Percentiles rank a stretch among this genome's conserved stretches.
These are phyloP conservation scores for Steinernema hermaphroditum DNA, from an alignment of 2,888 invertebrate genomes.

Conservation along the genomic window DNA sequence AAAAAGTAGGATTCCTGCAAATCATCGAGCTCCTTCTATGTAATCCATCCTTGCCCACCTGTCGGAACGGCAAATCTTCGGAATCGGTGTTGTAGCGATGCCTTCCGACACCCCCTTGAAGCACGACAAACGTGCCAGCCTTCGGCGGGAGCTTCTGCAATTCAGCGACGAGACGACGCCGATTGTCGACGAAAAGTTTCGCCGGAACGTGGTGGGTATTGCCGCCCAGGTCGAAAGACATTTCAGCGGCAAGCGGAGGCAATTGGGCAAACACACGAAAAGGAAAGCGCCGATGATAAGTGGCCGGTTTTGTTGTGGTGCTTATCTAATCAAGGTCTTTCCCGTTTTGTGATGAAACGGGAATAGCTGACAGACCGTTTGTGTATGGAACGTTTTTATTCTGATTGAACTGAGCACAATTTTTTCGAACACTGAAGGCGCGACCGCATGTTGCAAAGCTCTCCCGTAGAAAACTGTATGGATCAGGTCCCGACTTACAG, in stretches of 20 bases:
- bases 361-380: too few species aligned
- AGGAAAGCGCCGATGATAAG: not conserved
- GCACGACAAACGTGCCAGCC: conserved; percentile 48
- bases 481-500: too few species aligned
- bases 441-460: too few species aligned
- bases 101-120: conserved; percentile 58
- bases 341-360: too few species aligned
- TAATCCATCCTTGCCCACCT: conserved; percentile 39
- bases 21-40: conserved; percentile 6
- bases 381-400: too few species aligned
- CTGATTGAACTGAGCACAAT: too few species aligned
- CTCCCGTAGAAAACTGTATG: too few species aligned
- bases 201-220: conserved; percentile 56
- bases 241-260: conserved; percentile 22
- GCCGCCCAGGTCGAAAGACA: conserved; percentile 51
- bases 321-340: too few species aligned
- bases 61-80: conserved; percentile 62
- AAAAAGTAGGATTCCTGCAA: conserved; percentile 94
- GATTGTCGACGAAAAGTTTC: conserved; percentile 55
- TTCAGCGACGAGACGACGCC: conserved; percentile 50
- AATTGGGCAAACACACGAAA: not conserved
- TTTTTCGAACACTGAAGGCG: too few species aligned
- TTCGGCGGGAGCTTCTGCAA: conserved; percentile 33
- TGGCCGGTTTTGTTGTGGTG: not conserved
- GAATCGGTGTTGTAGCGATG: conserved; percentile 64